phyloP scores from a whole-genome alignment of 2,113 vertebrate species.

The Lamprotornis superbus region DNA sequence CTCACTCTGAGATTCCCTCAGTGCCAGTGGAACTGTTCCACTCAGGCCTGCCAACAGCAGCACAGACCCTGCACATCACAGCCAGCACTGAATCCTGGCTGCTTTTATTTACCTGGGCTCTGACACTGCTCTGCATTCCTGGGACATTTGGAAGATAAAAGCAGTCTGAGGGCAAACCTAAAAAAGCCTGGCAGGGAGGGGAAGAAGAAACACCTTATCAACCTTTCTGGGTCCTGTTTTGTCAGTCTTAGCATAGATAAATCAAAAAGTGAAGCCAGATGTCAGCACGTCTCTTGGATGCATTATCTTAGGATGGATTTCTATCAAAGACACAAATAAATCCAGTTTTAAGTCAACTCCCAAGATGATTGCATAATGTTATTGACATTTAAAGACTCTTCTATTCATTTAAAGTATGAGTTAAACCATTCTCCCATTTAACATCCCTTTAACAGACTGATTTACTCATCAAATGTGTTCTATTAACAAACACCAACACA shows the following conservation, averaged over 20 bases:
- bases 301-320: neutral
- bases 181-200: neutral
- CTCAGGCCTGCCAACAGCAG: neutral
- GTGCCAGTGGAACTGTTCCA: neutral
- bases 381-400: neutral
- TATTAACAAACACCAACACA: neutral
- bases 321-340: neutral
- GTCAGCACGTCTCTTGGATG: neutral
- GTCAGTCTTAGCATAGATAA: neutral
- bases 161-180: neutral
- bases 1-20: neutral
- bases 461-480: neutral
- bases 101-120: neutral
- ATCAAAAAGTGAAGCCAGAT: neutral
- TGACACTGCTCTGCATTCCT: neutral
- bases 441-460: neutral
- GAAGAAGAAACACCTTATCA: neutral
- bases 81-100: neutral
- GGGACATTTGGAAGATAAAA: slow-evolving; percentile 29
- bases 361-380: neutral
- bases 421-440: neutral
- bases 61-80: neutral
- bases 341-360: neutral
- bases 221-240: neutral
- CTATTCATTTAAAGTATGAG: neutral